A percentile compares a stretch with the other conserved stretches of the same genome.
Conservation (phyloP, 2,888 invertebrate species). For the Chelonus formosanus region DNA sequence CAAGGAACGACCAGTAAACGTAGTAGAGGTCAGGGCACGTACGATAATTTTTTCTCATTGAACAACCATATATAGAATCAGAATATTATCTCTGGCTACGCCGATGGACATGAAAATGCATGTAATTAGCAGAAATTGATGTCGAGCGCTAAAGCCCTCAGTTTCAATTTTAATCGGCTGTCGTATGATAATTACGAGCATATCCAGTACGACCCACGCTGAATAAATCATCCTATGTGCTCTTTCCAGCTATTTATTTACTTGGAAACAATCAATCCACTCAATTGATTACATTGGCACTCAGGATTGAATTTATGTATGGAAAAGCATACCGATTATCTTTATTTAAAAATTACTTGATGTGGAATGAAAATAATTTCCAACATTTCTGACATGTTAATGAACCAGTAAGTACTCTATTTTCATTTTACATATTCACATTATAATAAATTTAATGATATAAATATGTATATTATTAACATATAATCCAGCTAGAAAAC, state of each 20-base stretch:
- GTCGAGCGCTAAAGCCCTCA: slow-evolving; percentile 53
- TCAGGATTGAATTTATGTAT: neutral
- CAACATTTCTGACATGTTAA: slow-evolving; percentile 1
- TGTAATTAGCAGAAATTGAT: slow-evolving; percentile 64
- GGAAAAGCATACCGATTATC: neutral
- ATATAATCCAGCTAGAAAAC: neutral
- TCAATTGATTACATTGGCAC: slow-evolving; percentile 24
- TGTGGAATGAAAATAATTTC: slow-evolving; percentile 1
- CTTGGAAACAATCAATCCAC: slow-evolving; percentile 10
- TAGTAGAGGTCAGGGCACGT: slow-evolving; percentile 34
- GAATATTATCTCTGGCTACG: slow-evolving; percentile 26
- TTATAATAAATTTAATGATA: too few relatives aligned
- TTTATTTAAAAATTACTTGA: slow-evolving; percentile 6
- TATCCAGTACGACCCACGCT: slow-evolving; percentile 53
- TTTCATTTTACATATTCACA: neutral
- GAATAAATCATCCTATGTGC: slow-evolving; percentile 58
- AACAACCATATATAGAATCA: neutral
- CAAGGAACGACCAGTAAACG: neutral
- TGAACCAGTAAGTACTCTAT: neutral
- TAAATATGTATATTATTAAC: neutral
- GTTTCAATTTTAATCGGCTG: slow-evolving; percentile 62
- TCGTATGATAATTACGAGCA: slow-evolving; percentile 63
- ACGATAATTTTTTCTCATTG: slow-evolving; percentile 22
- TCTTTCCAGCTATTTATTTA: neutral
- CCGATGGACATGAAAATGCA: slow-evolving; percentile 59